phyloP scores from a whole-genome alignment of 92 coral and sea anemone species.

The Zoanthus sociatus region DNA sequence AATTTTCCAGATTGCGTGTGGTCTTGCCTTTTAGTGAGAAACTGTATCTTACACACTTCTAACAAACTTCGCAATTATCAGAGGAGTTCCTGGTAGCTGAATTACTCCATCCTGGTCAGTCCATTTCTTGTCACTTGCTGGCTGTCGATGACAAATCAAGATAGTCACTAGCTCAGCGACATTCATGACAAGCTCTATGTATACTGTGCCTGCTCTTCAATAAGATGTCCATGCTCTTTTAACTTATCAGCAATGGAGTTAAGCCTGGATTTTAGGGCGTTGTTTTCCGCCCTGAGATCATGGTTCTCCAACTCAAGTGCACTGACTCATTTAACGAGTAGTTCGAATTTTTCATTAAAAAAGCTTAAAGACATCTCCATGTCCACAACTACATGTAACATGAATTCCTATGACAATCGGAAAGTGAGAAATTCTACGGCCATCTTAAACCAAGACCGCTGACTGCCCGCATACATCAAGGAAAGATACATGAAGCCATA shows the following conservation, averaged over 20 bases:
- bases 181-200: slow-evolving; percentile 42
- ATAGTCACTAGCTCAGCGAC: slow-evolving; percentile 32
- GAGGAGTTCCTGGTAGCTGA: slow-evolving; percentile 31
- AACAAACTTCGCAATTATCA: slow-evolving; percentile 31
- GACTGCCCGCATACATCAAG: no score
- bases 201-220: slow-evolving; percentile 41
- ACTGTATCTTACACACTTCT: slow-evolving; percentile 23
- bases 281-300: slow-evolving; percentile 10
- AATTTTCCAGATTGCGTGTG: slow-evolving; percentile 17
- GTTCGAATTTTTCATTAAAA: slow-evolving; percentile 38
- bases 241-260: slow-evolving; percentile 33
- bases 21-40: slow-evolving; percentile 28
- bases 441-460: slow-evolving; percentile 31
- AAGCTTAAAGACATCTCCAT: slow-evolving; percentile 39
- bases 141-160: slow-evolving; percentile 27
- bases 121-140: slow-evolving; percentile 27
- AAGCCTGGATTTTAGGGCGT: slow-evolving; percentile 23
- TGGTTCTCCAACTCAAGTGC: neutral
- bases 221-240: slow-evolving; percentile 29
- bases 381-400: slow-evolving; percentile 32
- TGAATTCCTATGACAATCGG: slow-evolving; percentile 24
- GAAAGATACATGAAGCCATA: no score
- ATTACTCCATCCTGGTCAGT: slow-evolving; percentile 36
- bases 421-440: slow-evolving; percentile 32
- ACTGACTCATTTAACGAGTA: no score